Percentiles rank a stretch among this genome's conserved stretches.
Evolutionary conservation across 2,797 vertebrate species (phyloP).

Genomic region (Varecia variegata): DNA sequence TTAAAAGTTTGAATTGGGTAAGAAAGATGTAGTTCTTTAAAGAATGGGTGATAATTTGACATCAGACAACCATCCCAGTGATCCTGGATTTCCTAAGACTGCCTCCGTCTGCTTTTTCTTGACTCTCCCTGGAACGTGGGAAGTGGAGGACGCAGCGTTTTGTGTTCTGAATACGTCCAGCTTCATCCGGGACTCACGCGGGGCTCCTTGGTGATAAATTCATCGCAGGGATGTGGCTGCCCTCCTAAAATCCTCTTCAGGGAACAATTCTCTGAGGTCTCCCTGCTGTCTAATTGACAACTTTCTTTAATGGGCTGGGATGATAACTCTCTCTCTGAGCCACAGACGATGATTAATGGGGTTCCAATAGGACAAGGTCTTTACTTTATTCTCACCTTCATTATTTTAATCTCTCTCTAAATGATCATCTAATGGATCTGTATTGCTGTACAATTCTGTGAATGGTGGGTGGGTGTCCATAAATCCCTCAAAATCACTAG

Average conservation of each 20-base stretch:
- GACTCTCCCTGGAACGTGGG: neutral
- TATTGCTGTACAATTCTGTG: slow-evolving; percentile 71
- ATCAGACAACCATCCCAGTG: rapidly evolving
- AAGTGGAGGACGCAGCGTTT: rapidly evolving
- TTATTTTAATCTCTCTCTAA: slow-evolving; percentile 78
- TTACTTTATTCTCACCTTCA: slow-evolving; percentile 74
- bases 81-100: rapidly evolving
- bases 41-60: neutral
- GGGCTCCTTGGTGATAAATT: slow-evolving; percentile 54
- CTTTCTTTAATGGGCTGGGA: slow-evolving; percentile 75
- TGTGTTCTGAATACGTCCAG: neutral
- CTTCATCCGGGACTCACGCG: neutral
- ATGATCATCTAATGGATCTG: slow-evolving; percentile 71
- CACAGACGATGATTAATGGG: slow-evolving; percentile 68
- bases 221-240: slow-evolving; percentile 50
- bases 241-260: slow-evolving; percentile 75
- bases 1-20: neutral
- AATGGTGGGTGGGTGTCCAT: slow-evolving; percentile 68
- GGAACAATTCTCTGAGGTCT: slow-evolving; percentile 72
- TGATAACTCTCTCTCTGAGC: slow-evolving; percentile 63
- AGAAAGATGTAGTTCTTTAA: neutral
- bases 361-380: slow-evolving; percentile 49
- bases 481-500: slow-evolving; percentile 61
- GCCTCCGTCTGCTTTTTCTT: rapidly evolving
- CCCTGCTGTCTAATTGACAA: slow-evolving; percentile 72